Percentiles rank a stretch among this genome's conserved stretches.
These are phyloP conservation scores for Ephydatia muelleri DNA, from an alignment of 37 sponge, comb jelly and placozoan genomes.

Conservation along the genomic window DNA sequence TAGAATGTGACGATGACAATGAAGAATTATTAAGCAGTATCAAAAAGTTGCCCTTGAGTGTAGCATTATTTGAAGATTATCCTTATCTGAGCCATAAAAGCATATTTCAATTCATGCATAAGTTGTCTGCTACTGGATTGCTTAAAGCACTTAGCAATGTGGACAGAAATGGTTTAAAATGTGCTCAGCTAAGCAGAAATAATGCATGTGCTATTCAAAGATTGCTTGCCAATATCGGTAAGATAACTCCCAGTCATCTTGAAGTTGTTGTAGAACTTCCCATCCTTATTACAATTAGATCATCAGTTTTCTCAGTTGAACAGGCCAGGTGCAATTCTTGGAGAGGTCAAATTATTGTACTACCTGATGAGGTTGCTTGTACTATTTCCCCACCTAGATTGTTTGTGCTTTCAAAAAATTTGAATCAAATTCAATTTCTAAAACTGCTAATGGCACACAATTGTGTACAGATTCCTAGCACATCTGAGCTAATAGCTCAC, in stretches of 20 bases:
- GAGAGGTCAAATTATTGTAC: not conserved
- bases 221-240: not conserved
- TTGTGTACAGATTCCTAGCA: not conserved
- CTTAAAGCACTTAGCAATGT: not conserved
- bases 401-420: not conserved
- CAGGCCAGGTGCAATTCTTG: not conserved
- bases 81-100: not conserved
- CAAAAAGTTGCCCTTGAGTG: not conserved
- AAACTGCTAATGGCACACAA: not conserved
- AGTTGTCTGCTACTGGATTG: not conserved
- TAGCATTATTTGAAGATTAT: not conserved
- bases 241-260: not conserved
- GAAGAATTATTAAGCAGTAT: not conserved
- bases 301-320: not conserved
- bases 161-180: not conserved
- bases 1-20: not conserved
- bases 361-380: not conserved
- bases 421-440: not conserved
- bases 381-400: not conserved
- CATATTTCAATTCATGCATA: not conserved
- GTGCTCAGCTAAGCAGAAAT: not conserved
- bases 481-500: slow-evolving; percentile 2
- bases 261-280: not conserved
- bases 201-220: not conserved
- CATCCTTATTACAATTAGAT: not conserved